Percentiles rank a stretch among this genome's conserved stretches.
phyloP scores from a whole-genome alignment of 2,888 invertebrate genomes.

The Coenonympha arcania region DNA sequence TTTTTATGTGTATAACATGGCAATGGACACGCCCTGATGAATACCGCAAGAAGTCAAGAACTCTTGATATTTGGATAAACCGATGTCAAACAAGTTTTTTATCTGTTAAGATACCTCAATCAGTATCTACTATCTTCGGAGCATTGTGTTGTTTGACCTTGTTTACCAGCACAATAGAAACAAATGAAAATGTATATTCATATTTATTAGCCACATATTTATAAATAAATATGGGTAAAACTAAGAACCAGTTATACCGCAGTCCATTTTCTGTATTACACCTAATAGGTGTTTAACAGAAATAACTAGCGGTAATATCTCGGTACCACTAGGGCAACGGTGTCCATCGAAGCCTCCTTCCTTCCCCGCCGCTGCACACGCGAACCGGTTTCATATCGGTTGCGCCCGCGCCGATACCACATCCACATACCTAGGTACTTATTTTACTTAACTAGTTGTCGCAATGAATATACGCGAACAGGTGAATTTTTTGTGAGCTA shows the following conservation, averaged over 20 bases:
- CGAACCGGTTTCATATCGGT: constrained; percentile 58
- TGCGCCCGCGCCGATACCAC: constrained; percentile 32
- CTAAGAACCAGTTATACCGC: constrained; percentile 21
- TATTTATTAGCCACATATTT: too few relatives aligned
- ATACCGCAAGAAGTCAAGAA: too few relatives aligned
- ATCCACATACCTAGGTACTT: constrained; percentile 10
- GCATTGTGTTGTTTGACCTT: background rate
- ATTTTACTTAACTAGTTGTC: constrained; percentile 42
- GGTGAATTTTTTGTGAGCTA: too few relatives aligned
- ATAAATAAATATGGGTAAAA: too few relatives aligned
- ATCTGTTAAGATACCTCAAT: background rate
- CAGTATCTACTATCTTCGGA: background rate
- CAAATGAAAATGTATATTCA: too few relatives aligned
- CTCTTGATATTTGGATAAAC: background rate
- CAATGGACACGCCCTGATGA: background rate
- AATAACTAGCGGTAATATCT: constrained; percentile 46
- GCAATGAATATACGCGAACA: constrained; percentile 50
- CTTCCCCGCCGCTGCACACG: constrained; percentile 23
- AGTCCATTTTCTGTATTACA: constrained; percentile 21
- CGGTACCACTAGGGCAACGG: constrained; percentile 60
- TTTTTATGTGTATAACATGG: background rate
- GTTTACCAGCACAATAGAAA: background rate
- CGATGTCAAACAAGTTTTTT: background rate
- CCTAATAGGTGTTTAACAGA: constrained; percentile 24
- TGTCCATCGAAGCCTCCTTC: constrained; percentile 35